These are phyloP conservation scores for Mormyrops boulengeri DNA, from an alignment of 2,797 vertebrate species.

Conservation along the genomic window DNA sequence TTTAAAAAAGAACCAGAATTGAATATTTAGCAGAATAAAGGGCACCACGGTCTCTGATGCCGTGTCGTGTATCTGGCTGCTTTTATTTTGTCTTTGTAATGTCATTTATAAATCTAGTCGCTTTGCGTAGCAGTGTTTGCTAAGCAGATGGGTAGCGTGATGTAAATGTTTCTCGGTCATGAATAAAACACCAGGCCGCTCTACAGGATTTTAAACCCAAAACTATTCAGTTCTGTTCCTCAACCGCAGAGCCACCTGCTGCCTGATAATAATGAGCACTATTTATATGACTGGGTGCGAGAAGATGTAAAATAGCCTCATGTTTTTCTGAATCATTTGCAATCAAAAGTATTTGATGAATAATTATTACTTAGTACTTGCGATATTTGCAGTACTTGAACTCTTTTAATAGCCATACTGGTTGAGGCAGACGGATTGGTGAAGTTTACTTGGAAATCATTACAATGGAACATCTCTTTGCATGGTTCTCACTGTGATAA, in stretches of 20 bases:
- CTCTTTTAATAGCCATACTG: not conserved
- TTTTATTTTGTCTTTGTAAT: not conserved
- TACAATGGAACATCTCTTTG: not conserved
- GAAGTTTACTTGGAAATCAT: not conserved
- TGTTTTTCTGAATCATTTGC: not conserved
- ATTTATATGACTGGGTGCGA: not conserved
- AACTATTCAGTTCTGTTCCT: not conserved
- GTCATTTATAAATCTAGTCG: not conserved
- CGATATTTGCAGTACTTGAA: not conserved
- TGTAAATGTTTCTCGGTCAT: not conserved
- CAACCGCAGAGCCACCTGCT: not conserved
- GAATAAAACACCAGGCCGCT: not conserved
- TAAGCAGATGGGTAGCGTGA: not conserved
- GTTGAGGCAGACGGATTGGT: not conserved
- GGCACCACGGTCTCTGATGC: not conserved
- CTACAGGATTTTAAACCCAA: not conserved
- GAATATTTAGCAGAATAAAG: not conserved
- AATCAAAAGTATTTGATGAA: not conserved
- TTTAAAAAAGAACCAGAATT: not conserved
- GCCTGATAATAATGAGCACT: not conserved
- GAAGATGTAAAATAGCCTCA: not conserved
- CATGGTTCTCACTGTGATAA: not conserved
- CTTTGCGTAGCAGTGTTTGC: not conserved
- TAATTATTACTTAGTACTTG: not conserved
- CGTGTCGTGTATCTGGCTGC: not conserved